These are phyloP conservation scores for Neosalanx taihuensis DNA, from an alignment of 2,797 vertebrate species.

Conservation along the genomic window DNA sequence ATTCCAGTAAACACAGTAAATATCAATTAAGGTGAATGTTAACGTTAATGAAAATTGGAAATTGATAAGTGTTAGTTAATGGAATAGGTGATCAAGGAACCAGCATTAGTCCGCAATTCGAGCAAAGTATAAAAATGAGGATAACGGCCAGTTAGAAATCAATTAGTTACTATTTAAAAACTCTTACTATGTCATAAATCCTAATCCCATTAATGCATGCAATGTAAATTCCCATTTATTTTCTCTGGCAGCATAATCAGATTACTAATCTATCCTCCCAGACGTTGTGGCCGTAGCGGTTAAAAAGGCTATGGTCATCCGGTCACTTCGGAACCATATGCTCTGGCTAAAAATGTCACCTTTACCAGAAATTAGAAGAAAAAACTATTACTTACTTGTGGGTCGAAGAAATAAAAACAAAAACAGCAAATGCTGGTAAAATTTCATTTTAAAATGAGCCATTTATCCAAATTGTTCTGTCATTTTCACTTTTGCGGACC, in stretches of 20 bases:
- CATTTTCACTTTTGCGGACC: constrained; percentile 55
- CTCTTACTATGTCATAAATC: background rate
- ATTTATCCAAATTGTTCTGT: constrained; percentile 63
- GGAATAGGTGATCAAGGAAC: background rate
- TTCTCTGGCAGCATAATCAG: background rate
- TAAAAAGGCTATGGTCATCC: constrained; percentile 4
- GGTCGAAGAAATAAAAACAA: constrained; percentile 62
- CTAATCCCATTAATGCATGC: background rate
- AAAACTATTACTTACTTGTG: constrained; percentile 64
- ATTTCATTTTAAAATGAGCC: constrained; percentile 69
- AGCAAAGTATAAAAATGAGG: background rate
- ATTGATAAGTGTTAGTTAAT: background rate
- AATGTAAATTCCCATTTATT: background rate
- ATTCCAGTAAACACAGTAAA: no score
- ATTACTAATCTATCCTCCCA: background rate
- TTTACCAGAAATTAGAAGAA: background rate
- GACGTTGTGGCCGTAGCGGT: background rate
- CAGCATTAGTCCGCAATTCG: no score
- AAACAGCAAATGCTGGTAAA: constrained; percentile 51
- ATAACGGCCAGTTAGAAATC: background rate
- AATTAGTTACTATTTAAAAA: background rate
- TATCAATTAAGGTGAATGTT: no score
- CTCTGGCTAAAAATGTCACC: background rate
- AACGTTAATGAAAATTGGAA: background rate
- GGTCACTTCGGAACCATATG: background rate